Percentiles rank a stretch among this genome's conserved stretches.
These are phyloP conservation scores for Zaprionus inermis DNA, from an alignment of 1,140 invertebrate genomes.

Conservation along the genomic window DNA sequence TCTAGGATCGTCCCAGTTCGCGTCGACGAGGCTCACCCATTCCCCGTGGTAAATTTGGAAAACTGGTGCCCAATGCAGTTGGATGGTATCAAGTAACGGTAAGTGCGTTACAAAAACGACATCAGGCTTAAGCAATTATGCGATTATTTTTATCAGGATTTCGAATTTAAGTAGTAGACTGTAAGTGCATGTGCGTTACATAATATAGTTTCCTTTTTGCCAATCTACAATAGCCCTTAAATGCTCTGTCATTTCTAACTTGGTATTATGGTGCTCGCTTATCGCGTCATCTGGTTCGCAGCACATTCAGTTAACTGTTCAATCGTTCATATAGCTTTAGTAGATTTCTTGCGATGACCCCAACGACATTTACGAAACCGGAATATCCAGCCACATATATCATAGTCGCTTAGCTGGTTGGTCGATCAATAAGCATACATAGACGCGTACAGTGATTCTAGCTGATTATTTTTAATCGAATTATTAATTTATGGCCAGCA, in stretches of 20 bases:
- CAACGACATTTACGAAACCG: not conserved
- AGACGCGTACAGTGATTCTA: constrained; percentile 1
- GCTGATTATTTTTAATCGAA: not conserved
- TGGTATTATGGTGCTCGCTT: constrained; percentile 9
- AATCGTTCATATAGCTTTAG: constrained; percentile 27
- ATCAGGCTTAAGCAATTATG: not conserved
- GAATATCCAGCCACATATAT: not conserved
- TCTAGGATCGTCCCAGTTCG: constrained; percentile 58
- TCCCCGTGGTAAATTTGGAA: constrained; percentile 73
- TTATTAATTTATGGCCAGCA: not conserved
- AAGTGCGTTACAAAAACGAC: constrained; percentile 40
- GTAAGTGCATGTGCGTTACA: not conserved
- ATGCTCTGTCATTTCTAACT: not conserved
- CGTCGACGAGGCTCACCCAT: constrained; percentile 60
- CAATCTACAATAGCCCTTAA: not conserved
- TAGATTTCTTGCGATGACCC: not conserved
- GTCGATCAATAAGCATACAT: not conserved
- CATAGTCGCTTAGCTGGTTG: not conserved
- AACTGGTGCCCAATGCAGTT: constrained; percentile 62
- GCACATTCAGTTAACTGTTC: constrained; percentile 7
- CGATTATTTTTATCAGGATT: not conserved
- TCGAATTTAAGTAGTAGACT: not conserved
- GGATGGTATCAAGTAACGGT: constrained; percentile 83
- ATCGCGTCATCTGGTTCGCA: constrained; percentile 1
- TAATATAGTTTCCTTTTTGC: not conserved